Base-by-base conservation (phyloP, 2,113 vertebrate genomes). In the Salvelinus fontinalis region DNA sequence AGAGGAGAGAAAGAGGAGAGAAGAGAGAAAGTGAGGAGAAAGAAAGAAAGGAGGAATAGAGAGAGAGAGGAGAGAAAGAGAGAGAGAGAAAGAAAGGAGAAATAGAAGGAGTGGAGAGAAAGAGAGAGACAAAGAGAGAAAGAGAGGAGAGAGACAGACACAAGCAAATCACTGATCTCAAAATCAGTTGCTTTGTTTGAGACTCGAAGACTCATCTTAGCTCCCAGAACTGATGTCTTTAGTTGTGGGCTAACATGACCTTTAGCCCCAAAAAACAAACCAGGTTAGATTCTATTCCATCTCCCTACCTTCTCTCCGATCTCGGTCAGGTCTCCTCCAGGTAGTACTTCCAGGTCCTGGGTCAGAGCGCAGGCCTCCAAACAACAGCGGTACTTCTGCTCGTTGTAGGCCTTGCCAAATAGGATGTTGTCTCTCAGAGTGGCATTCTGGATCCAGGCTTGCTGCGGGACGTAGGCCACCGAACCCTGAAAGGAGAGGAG, bases 391-490 rank as follows among this genome's bases (percentile, higher is more conserved):
- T 99, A 99, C 81, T 93, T 95, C 69, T 93, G 92, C 87, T 96
- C 94, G 68, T 94, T 90, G 81, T 89, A 90, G 14, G 90, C 62
- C 16, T 81, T 92, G 65, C 97, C 97, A 76, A 99, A 99, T 64
- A 99, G 91, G 89, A 99, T 96, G 71, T 99, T 98, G 80, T 98
- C 96, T 83, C 96, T 95, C 83, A 99, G 90, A 0, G 96, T 95
- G 84, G 94, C 94, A 1, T 99, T 99, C 93, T 97, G 98, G 83
- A 99, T 98, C 98, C 97, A 99, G 3, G 98, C 96, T 87, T 97
- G 96, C 84, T 99, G 98, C 20, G 98, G 95, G 57, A 99, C 96
- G 0, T 96, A 99, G 5, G 97, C 97, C 84, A 99, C 92, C 1
- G 96, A 97, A 1, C 98, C 98, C 98, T 99, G 73, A 24, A 78